Evolutionary conservation across 2,888 invertebrate species (phyloP), one percentile per base, ranked within the genome.

Genomic region (Agriopis aurantiaria): DNA sequence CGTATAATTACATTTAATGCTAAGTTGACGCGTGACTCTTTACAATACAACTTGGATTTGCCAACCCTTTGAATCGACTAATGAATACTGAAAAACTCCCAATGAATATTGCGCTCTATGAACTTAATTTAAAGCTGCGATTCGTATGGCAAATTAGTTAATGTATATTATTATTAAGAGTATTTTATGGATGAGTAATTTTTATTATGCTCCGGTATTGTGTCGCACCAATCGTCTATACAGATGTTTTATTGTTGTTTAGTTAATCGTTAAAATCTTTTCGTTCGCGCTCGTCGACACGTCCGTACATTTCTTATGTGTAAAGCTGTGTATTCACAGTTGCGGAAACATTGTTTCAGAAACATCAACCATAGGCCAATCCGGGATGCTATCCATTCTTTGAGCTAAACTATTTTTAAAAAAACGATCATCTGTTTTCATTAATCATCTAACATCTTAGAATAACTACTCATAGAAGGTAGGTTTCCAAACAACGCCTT

Each of bases 31-130:
- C 93, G 93, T 94, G 93, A 93, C 93, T 89, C 81, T 88, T 85
- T 87, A 93, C 93, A 93, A 93, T 92, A 91, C 88, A 85, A 87
- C 77, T 88, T 86, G 92, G 93, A 93, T 94, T 93, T 93, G 93
- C 93, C 88, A 93, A 94, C 93, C 93, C 93, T 93, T 94, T 93
- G 87, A 91, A 88, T 87, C 85, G 81, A 86, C 88, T 92, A 92
- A 91, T 92, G 92, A 92, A 91, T 90, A 86, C 82, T 69, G 51
- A 9, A 68, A 46, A 55, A 67, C 49, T 14, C 51, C 51, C 70
- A 72, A 45, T 11, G 71, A 53, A 83, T 58, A 76, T 71, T 74
- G 68, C 74, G 80, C 85, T 82, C 78, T 88, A 85, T 40, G 0
- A 7, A 12, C 33, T 45, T 45, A 53, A 5, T 0, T 0, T 86